Conservation (phyloP, 2,888 invertebrate genomes). For the Hyles lineata region DNA sequence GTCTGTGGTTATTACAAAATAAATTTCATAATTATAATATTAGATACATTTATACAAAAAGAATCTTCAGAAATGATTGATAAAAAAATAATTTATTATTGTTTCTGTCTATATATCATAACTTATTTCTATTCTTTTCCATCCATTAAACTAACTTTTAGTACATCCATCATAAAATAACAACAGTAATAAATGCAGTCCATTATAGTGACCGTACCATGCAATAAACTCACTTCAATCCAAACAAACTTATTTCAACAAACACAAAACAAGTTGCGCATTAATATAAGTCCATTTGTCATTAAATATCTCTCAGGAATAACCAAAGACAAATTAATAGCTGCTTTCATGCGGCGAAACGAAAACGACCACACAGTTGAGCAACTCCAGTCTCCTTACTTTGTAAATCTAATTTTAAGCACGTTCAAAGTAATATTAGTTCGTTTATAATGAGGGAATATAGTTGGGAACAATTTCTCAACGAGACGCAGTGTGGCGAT, state of each 20-base stretch:
- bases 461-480: constrained; percentile 49
- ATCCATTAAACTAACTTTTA: no score
- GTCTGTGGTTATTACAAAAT: no score
- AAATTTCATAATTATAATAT: no score
- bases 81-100: no score
- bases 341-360: background rate
- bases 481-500: constrained; percentile 48
- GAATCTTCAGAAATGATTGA: no score
- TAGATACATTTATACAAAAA: no score
- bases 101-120: no score
- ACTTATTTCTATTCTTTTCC: no score
- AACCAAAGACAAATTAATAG: constrained; percentile 28
- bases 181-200: no score
- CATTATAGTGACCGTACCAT: background rate
- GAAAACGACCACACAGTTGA: constrained; percentile 18
- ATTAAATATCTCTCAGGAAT: constrained; percentile 6
- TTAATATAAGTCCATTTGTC: constrained; percentile 6
- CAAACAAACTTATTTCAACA: background rate
- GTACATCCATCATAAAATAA: no score
- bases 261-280: background rate
- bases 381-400: constrained; percentile 9
- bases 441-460: constrained; percentile 46
- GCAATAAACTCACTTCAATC: background rate
- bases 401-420: constrained; percentile 42
- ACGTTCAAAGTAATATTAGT: constrained; percentile 43